Evolutionary conservation across 2,797 vertebrate genomes (phyloP).

Genomic region (Meriones psammophilus): DNA sequence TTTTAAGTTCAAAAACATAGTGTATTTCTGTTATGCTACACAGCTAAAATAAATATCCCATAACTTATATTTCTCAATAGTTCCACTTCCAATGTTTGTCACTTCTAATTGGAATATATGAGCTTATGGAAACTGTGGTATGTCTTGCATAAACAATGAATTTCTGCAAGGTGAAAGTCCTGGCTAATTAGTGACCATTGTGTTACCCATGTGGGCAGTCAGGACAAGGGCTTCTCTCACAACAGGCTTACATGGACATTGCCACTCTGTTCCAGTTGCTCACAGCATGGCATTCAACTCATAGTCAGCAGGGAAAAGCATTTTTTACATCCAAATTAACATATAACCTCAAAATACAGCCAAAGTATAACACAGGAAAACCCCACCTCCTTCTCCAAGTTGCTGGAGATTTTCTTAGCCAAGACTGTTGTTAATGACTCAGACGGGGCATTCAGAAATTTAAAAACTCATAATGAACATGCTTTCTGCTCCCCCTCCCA

Average conservation of each 20-base stretch:
- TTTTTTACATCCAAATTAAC: not conserved
- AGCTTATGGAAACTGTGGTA: not conserved
- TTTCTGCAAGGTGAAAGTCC: not conserved
- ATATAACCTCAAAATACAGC: slow-evolving; percentile 8
- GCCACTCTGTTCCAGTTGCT: not conserved
- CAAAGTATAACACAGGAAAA: not conserved
- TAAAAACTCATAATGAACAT: slow-evolving; percentile 68
- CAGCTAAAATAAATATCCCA: not conserved
- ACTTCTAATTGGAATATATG: not conserved
- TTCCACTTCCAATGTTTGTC: not conserved
- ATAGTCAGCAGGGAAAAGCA: not conserved
- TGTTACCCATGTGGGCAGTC: not conserved
- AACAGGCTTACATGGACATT: slow-evolving; percentile 23
- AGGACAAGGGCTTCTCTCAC: not conserved
- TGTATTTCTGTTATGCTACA: not conserved
- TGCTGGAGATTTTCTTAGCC: slow-evolving; percentile 55
- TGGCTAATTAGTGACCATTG: slow-evolving; percentile 24
- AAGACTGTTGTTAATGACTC: slow-evolving; percentile 42
- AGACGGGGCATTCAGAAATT: slow-evolving; percentile 66
- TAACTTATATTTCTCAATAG: not conserved
- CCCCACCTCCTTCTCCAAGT: not conserved
- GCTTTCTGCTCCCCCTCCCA: slow-evolving; percentile 30
- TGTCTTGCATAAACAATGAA: not conserved
- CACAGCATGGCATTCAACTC: slow-evolving; percentile 30
- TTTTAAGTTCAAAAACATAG: not conserved